Percentiles rank a stretch among this genome's conserved stretches.
phyloP scores from a whole-genome alignment of 2,113 vertebrate genomes.

The Hystrix cristata region DNA sequence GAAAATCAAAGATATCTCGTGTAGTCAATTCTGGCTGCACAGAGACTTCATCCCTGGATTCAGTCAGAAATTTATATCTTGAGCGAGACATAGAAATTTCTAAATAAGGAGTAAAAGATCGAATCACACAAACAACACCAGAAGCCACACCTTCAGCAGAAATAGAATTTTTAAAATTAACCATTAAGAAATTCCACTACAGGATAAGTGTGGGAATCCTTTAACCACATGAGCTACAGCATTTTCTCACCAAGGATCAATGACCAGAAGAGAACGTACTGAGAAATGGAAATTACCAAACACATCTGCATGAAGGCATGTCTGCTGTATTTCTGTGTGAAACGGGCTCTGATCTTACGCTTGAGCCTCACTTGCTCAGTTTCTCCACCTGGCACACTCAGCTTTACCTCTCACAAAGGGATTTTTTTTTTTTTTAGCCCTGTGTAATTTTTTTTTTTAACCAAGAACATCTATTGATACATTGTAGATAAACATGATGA shows the following conservation, averaged over 20 bases:
- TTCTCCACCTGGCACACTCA: not conserved
- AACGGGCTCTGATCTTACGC: not conserved
- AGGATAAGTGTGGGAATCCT: not conserved
- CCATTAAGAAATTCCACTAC: not conserved
- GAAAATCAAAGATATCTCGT: not conserved
- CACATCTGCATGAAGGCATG: not conserved
- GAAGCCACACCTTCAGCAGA: not conserved
- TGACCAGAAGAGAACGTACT: not conserved
- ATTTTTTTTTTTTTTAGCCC: too few species aligned
- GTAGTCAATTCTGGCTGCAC: not conserved
- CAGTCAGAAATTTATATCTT: not conserved
- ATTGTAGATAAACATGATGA: too few species aligned
- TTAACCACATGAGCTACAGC: not conserved
- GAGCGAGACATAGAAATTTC: not conserved
- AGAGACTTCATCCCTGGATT: not conserved
- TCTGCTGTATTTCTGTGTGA: not conserved
- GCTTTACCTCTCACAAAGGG: not conserved
- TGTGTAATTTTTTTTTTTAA: too few species aligned
- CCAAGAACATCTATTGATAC: too few species aligned
- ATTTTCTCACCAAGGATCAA: not conserved
- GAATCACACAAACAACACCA: not conserved
- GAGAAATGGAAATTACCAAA: not conserved
- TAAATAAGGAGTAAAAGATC: not conserved
- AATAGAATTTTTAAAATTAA: not conserved
- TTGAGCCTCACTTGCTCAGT: not conserved